Evolutionary conservation across 2,888 invertebrate genomes (phyloP).

Genomic region (Monoplex corrugatus): DNA sequence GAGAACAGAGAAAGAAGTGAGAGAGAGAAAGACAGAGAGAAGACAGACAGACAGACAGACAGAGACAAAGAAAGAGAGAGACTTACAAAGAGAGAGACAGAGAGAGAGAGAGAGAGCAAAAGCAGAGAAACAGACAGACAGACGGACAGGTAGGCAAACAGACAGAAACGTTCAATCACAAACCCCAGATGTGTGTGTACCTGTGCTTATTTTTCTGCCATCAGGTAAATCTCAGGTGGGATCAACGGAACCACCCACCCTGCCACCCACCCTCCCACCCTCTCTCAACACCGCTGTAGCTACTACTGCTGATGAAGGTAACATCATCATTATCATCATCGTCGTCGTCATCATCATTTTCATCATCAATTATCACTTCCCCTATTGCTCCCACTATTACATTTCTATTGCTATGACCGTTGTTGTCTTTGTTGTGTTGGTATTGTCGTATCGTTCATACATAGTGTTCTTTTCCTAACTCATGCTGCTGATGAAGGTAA

Average conservation of each 20-base stretch:
- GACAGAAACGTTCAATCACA: not conserved
- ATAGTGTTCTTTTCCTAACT: not conserved
- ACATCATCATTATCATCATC: too few relatives aligned
- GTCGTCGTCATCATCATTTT: too few relatives aligned
- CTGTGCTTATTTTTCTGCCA: not conserved
- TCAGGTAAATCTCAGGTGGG: not conserved
- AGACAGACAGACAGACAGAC: too few relatives aligned
- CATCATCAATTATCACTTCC: too few relatives aligned
- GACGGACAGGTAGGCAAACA: not conserved
- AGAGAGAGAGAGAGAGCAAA: not conserved
- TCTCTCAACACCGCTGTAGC: not conserved
- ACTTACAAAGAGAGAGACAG: not conserved
- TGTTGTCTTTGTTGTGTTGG: not conserved
- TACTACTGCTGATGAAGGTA: too few relatives aligned
- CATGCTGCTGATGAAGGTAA: too few relatives aligned
- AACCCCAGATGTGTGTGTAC: not conserved
- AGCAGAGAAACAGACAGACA: not conserved
- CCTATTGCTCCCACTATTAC: too few relatives aligned
- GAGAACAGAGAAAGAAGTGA: not conserved
- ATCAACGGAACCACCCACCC: not conserved
- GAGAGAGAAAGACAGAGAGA: not conserved
- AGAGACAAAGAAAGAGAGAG: too few relatives aligned
- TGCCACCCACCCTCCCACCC: not conserved
- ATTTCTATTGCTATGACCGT: not conserved
- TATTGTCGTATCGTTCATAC: not conserved